These are phyloP conservation scores for Melitaea athalia DNA, from an alignment of 2,888 invertebrate genomes.

Conservation along the genomic window DNA sequence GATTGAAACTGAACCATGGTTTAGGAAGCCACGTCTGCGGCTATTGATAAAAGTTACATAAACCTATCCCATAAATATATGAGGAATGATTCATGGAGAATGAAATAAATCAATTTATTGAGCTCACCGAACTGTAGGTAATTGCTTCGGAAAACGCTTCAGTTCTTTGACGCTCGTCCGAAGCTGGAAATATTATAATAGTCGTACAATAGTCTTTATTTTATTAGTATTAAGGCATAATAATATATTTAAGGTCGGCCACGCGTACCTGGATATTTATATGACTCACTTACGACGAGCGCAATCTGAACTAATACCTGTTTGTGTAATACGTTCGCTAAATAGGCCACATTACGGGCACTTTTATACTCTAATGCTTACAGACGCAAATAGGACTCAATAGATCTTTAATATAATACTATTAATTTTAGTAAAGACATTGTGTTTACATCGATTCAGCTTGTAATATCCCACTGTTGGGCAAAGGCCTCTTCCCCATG, in stretches of 20 bases:
- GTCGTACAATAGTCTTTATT: conserved; percentile 27
- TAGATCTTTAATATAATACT: conserved; percentile 1
- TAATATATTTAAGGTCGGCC: conserved; percentile 5
- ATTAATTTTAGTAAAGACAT: background rate
- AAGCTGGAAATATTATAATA: background rate
- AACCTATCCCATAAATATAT: conserved; percentile 18
- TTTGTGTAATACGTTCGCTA: conserved; percentile 37
- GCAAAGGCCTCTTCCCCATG: too few relatives aligned
- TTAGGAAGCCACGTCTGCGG: background rate
- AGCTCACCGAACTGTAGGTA: conserved; percentile 26
- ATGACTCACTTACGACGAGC: conserved; percentile 23
- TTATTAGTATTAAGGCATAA: conserved; percentile 14
- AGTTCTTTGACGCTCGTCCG: conserved; percentile 11
- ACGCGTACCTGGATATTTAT: conserved; percentile 8
- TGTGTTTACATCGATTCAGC: too few relatives aligned
- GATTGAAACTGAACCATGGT: background rate
- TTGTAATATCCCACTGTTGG: too few relatives aligned
- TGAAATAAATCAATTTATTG: conserved; percentile 35
- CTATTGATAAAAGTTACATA: conserved; percentile 9
- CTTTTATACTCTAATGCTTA: conserved; percentile 43
- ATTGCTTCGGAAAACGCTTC: conserved; percentile 27
- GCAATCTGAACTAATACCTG: conserved; percentile 25
- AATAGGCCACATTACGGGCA: conserved; percentile 49
- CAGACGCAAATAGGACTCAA: conserved; percentile 42
- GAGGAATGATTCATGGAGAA: conserved; percentile 27